Base-by-base conservation (phyloP, 1,140 invertebrate genomes). In the Muscidifurax raptorellus region DNA sequence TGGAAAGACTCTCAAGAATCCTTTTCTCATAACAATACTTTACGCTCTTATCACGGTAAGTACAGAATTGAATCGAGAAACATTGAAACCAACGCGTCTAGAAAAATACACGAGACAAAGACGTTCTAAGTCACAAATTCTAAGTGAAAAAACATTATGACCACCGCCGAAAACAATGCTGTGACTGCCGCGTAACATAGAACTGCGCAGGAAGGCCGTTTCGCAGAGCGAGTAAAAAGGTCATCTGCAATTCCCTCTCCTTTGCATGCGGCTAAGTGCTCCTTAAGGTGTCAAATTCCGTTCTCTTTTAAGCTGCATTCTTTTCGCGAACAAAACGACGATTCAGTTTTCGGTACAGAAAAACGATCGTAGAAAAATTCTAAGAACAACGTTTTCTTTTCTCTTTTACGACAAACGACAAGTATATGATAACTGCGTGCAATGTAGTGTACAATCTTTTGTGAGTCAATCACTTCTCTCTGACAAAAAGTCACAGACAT, bases 151-250 rank as follows among this genome's bases (percentile, higher is more conserved):
- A 59, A 15, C 25, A 28, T 28, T 9, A 32, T n/a, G 27, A n/a
- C 18, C 2, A 82, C 64, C 32, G 7, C 52, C 72, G n/a, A 77
- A 83, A 71, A 59, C 59, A 69, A 83, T 71, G 66, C 13, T 28
- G 18, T 1, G 36, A 83, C n/a, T 10, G 5, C 1, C 47, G 71
- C n/a, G 81, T 76, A 83, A 83, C 28, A 77, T 77, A 71, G 72
- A 77, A 67, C 30, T 10, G 22, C 18, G 27, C 15, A 27, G 32
- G 72, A 83, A 83, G 82, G 82, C 76, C 82, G 82, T 83, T 18
- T n/a, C 74, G 74, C 74, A 7, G 36, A 9, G 40, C 40, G 74
- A 67, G 32, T 83, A 83, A 83, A 69, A 76, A 69, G 82, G 82
- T 83, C 74, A 36, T 6, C 28, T 28, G 5, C 66, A 7, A 22